Percentiles rank a stretch among this genome's conserved stretches.
Evolutionary conservation across 2,797 vertebrate genomes (phyloP).

Genomic region (Halcyon smyrnensis): DNA sequence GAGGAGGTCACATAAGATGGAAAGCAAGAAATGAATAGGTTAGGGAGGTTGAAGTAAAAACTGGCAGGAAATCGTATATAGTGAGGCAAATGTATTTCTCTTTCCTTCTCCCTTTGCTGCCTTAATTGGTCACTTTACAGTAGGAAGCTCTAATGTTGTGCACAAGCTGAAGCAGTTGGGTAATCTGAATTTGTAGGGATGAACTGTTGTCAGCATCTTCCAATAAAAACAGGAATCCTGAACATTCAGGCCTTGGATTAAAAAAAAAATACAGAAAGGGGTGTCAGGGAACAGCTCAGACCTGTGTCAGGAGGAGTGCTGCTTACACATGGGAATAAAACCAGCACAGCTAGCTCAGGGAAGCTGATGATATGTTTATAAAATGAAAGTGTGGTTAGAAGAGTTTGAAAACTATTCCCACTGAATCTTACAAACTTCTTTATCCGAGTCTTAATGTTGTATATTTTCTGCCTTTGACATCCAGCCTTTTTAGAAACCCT

Average conservation of each 20-base stretch:
- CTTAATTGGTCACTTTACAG: not conserved
- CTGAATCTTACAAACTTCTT: not conserved
- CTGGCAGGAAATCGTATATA: not conserved
- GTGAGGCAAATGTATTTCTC: not conserved
- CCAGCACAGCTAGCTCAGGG: not conserved
- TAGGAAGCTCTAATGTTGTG: not conserved
- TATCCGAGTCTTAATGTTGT: not conserved
- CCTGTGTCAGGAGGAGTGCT: not conserved
- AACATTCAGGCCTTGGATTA: not conserved
- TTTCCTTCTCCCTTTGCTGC: not conserved
- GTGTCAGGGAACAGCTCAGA: not conserved
- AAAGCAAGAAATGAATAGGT: not conserved
- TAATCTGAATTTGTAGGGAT: not conserved
- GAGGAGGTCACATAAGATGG: not conserved
- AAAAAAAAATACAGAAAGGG: accelerated
- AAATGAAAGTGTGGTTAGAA: not conserved
- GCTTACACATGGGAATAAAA: not conserved
- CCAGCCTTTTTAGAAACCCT: not conserved
- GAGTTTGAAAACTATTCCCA: not conserved
- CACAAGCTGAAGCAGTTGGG: not conserved
- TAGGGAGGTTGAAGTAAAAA: not conserved
- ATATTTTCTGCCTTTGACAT: not conserved
- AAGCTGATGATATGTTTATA: not conserved
- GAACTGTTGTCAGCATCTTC: not conserved
- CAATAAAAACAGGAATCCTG: not conserved